phyloP scores from a whole-genome alignment of 2,113 vertebrate species.

The Amphilophus citrinellus region DNA sequence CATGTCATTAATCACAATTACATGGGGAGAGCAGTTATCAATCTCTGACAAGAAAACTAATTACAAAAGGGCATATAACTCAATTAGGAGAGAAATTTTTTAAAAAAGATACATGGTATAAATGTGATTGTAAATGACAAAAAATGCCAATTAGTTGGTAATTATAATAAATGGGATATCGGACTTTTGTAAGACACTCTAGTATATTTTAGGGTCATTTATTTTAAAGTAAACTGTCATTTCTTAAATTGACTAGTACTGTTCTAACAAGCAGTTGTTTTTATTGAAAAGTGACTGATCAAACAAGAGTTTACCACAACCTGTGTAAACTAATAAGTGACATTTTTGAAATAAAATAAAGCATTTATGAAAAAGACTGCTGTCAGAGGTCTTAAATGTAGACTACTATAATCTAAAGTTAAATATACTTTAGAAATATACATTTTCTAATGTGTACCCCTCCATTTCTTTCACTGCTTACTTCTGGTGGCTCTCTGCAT shows the following conservation, averaged over 20 bases:
- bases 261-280: neutral
- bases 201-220: neutral
- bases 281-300: neutral
- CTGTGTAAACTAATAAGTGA: neutral
- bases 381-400: neutral
- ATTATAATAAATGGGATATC: neutral
- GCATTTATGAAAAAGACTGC: neutral
- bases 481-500: neutral
- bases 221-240: neutral
- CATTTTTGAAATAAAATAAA: neutral
- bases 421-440: neutral
- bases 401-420: neutral
- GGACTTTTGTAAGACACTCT: neutral
- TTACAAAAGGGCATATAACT: constrained; percentile 23
- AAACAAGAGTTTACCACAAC: neutral
- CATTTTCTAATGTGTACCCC: neutral
- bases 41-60: constrained; percentile 28
- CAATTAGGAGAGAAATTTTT: neutral
- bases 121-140: constrained; percentile 27
- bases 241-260: neutral
- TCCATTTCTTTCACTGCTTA: neutral
- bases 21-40: constrained; percentile 6
- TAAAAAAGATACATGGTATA: neutral
- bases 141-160: constrained; percentile 2
- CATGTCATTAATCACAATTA: constrained; percentile 30